Evolutionary conservation across 2,797 vertebrate genomes (phyloP).

Genomic region (Notoglanidium macrostoma): DNA sequence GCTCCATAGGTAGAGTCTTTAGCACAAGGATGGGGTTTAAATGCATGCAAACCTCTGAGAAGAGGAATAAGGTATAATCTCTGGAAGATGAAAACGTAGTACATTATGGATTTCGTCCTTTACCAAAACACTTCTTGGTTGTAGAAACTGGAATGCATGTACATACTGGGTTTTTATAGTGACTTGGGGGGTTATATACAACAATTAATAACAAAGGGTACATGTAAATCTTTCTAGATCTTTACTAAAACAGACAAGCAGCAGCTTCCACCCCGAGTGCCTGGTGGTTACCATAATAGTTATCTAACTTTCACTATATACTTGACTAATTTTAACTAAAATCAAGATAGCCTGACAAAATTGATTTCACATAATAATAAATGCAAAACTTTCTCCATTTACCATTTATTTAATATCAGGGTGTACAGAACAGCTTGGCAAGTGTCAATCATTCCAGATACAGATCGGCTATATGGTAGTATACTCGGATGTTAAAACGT

Average conservation of each 20-base stretch:
- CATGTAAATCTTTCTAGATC: background rate
- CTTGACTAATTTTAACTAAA: background rate
- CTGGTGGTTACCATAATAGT: background rate
- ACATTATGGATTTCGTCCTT: background rate
- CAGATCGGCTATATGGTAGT: background rate
- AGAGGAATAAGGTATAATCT: background rate
- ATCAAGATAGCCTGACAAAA: background rate
- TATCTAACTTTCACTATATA: background rate
- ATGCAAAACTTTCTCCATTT: background rate
- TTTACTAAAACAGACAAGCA: background rate
- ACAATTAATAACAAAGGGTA: too few species aligned
- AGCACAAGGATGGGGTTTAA: constrained; percentile 39
- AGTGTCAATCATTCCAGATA: background rate
- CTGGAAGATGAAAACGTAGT: background rate
- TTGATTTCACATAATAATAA: background rate
- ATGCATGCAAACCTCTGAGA: background rate
- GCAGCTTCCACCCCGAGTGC: too few species aligned
- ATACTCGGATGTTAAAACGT: too few species aligned
- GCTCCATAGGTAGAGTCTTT: constrained; percentile 27
- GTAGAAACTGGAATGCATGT: background rate
- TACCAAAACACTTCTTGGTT: background rate
- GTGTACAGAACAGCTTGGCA: background rate
- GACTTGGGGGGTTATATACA: too few species aligned
- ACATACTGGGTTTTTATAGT: background rate
- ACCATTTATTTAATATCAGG: background rate